Percentiles rank a stretch among this genome's conserved stretches.
phyloP scores from a whole-genome alignment of 2,797 vertebrate genomes.

The Capromys pilorides region DNA sequence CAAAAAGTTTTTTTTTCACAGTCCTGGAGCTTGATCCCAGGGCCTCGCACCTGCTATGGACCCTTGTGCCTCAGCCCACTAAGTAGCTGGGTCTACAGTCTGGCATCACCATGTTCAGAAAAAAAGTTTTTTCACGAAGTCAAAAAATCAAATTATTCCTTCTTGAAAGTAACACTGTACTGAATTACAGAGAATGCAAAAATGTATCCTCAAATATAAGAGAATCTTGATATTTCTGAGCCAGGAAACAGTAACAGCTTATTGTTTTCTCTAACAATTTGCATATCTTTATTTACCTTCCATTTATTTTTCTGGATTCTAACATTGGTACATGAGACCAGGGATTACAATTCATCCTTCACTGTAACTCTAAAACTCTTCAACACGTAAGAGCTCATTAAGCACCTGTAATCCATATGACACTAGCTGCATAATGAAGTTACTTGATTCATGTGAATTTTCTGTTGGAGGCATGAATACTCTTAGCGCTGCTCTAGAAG shows the following conservation, averaged over 20 bases:
- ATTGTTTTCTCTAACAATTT: background rate
- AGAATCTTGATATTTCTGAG: constrained; percentile 17
- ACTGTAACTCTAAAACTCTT: background rate
- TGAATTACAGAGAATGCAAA: constrained; percentile 5
- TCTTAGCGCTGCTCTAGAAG: background rate
- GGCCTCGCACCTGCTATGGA: background rate
- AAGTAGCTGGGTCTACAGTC: background rate
- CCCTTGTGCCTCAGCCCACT: background rate
- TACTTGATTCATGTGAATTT: constrained; percentile 6
- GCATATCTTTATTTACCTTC: background rate
- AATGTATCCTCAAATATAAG: constrained; percentile 17
- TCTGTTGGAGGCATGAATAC: background rate
- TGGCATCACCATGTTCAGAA: background rate
- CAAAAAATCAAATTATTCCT: constrained; percentile 10
- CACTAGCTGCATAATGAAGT: background rate
- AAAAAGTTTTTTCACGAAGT: background rate
- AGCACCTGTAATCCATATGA: background rate
- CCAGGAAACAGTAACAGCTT: background rate
- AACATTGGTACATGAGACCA: background rate
- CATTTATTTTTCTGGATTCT: background rate
- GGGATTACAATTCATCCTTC: background rate
- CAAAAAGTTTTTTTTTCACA: background rate
- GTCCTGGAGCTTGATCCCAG: background rate
- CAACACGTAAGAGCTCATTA: background rate
- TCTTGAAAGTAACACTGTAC: background rate